These are phyloP conservation scores for Sylvicola fuscatus DNA, from an alignment of 2,888 invertebrate species.

Conservation along the genomic window DNA sequence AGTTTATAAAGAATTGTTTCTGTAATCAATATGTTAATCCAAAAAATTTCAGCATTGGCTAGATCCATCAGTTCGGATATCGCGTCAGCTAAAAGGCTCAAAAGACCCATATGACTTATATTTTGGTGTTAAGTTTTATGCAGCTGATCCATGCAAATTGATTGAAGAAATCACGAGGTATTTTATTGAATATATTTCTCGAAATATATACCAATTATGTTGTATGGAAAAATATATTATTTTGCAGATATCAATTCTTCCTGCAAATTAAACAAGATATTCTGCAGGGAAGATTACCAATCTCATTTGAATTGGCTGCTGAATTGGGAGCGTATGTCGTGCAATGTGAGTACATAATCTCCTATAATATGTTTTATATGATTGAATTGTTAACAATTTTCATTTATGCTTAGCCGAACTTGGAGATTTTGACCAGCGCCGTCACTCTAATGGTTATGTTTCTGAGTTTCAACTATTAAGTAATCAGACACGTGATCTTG, in stretches of 20 bases:
- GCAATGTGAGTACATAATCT: conserved; percentile 63
- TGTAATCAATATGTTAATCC: conserved; percentile 6
- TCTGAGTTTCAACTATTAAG: conserved; percentile 86
- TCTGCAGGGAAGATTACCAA: conserved; percentile 78
- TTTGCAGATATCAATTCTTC: conserved; percentile 83
- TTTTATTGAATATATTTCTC: no score
- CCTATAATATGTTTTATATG: no score
- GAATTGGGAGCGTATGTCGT: conserved; percentile 84
- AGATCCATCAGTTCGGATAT: conserved; percentile 73
- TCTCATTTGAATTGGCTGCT: conserved; percentile 75
- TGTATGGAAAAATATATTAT: no score
- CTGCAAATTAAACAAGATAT: conserved; percentile 94
- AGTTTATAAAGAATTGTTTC: neutral
- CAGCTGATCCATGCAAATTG: conserved; percentile 89
- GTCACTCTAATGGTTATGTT: conserved; percentile 78
- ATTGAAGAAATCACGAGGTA: conserved; percentile 91
- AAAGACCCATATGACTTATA: conserved; percentile 65
- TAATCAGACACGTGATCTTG: conserved; percentile 81
- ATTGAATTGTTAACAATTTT: no score
- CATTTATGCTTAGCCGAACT: conserved; percentile 94
- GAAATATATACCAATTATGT: no score
- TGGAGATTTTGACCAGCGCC: conserved; percentile 78
- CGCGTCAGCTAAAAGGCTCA: conserved; percentile 64
- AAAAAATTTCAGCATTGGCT: conserved; percentile 68
- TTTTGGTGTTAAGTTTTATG: conserved; percentile 94